A percentile compares a stretch with the other conserved stretches of the same genome.
Conservation (phyloP, 2,888 invertebrate genomes). For the Tinea semifulvella region DNA sequence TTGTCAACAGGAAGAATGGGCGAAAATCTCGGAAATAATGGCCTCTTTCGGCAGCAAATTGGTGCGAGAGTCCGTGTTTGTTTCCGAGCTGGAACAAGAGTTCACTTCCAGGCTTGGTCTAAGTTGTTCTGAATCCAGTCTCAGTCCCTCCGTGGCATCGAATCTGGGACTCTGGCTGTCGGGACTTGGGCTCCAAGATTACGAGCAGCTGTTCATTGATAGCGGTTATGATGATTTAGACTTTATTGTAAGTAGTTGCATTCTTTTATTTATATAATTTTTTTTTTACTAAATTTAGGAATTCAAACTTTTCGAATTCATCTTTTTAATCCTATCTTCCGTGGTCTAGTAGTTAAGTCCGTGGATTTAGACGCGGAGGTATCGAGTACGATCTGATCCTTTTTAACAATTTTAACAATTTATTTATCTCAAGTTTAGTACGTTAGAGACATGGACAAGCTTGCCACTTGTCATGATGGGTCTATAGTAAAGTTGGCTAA, state of each 20-base stretch:
- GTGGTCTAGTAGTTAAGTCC: too few species aligned
- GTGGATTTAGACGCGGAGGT: too few species aligned
- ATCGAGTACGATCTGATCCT: too few species aligned
- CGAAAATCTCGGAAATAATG: constrained; percentile 95
- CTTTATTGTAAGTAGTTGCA: constrained; percentile 88
- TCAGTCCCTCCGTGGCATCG: constrained; percentile 69
- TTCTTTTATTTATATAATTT: too few species aligned
- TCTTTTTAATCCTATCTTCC: too few species aligned
- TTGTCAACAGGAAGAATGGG: constrained; percentile 86
- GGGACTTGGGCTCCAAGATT: constrained; percentile 79
- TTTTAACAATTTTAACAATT: too few species aligned
- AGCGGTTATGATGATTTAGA: constrained; percentile 93
- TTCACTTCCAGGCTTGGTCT: constrained; percentile 77
- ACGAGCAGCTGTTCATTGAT: constrained; percentile 82
- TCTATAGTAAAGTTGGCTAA: too few species aligned
- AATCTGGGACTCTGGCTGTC: constrained; percentile 83
- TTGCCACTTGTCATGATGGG: too few species aligned
- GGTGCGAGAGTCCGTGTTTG: constrained; percentile 79
- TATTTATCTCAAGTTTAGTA: too few species aligned
- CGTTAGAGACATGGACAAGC: too few species aligned
- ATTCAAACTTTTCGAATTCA: too few species aligned
- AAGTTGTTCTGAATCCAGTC: constrained; percentile 61
- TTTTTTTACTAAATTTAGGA: too few species aligned
- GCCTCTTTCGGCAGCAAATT: constrained; percentile 90
- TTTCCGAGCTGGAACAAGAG: constrained; percentile 81